Conservation (phyloP, 1,140 invertebrate species). For the Bombyx mori region ASM3026992v2 NC_085111.1:13998501-13999000, state of each 20-base stretch:
- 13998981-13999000: slow-evolving; percentile 20
- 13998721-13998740: background rate
- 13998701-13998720: no score
- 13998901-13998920: background rate
- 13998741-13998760: slow-evolving; percentile 3
- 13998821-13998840: slow-evolving; percentile 3
- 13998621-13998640: no score
- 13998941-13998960: slow-evolving; percentile 3
- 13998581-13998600: no score
- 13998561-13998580: no score
- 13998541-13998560: no score
- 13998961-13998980: slow-evolving; percentile 18
- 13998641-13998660: no score
- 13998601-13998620: no score
- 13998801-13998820: slow-evolving; percentile 5
- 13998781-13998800: slow-evolving; percentile 3
- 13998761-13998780: slow-evolving; percentile 1
- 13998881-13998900: background rate
- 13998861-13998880: background rate
- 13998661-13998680: no score
- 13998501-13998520: no score
- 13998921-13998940: slow-evolving; percentile 1
- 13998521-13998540: no score
- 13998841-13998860: background rate
- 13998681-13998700: no score